Evolutionary conservation across 2,888 invertebrate species (phyloP), one percentile per base, ranked within the genome.

Genomic region (Drosophila nigricruria): DNA sequence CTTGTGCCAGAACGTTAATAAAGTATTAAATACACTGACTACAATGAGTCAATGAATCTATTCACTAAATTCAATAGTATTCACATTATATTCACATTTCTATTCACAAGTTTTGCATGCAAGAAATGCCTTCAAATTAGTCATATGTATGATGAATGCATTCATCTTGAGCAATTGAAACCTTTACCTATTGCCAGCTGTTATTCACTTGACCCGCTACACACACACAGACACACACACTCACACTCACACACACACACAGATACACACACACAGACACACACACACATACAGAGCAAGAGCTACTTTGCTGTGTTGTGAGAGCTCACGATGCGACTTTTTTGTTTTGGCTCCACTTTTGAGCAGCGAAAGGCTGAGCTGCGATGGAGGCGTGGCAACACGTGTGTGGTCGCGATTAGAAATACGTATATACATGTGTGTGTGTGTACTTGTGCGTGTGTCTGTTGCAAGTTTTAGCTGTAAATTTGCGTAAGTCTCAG

Each of bases 271-370:
- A 40, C 12, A 12, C 16, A 9, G 18, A 32, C 3, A 23, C 6
- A 20, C 36, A 45, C 70, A 64, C 45, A 73, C 57, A 65, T 1
- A 25, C 34, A n/a, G 5, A 32, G 73, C 73, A 73, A 77, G 81
- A 69, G 89, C 82, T 88, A 81, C 84, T 83, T 86, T 77, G 78
- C 64, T 71, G 83, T 65, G 82, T 73, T 36, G 62, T 64, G 32
- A 43, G 42, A 20, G 49, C 61, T 77, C 81, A 81, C 87, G 84
- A 80, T 54, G 45, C 47, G 42, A 45, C 36, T 43, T 30, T 36
- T 47, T 32, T 54, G 27, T 56, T 20, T 30, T 20, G 42, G 68
- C 42, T 53, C 53, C 53, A 53, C 38, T 38, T 53, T 53, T 38
- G 53, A 16, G 36, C 25, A 18, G 16, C 23, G 52, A 16, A 2